Conservation (phyloP, 2,113 vertebrate genomes). For the Myanophis thanlyinensis region DNA sequence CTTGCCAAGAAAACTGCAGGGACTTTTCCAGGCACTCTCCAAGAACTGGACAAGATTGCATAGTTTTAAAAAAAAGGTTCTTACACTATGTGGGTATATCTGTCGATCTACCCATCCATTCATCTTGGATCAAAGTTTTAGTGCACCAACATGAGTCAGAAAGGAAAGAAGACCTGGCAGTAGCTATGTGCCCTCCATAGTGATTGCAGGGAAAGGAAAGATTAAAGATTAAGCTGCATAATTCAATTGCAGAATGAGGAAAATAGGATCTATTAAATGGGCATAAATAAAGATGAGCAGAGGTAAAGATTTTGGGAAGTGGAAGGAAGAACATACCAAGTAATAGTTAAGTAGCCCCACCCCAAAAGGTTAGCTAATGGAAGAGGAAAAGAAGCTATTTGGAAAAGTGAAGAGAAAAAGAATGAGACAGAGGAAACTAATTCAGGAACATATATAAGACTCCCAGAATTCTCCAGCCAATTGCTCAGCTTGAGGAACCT, state of each 20-base stretch:
- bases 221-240: background rate
- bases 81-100: background rate
- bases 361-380: background rate
- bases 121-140: background rate
- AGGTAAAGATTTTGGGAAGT: background rate
- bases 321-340: background rate
- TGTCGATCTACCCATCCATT: background rate
- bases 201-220: background rate
- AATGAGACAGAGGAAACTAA: background rate
- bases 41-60: background rate
- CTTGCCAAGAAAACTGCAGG: background rate
- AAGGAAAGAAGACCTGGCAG: background rate
- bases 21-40: background rate
- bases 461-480: background rate
- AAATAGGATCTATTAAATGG: background rate
- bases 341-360: background rate
- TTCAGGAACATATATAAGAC: background rate
- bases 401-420: background rate
- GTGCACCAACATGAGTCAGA: background rate
- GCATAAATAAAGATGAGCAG: background rate
- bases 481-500: background rate
- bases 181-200: background rate
- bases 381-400: background rate
- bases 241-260: background rate
- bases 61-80: background rate